Percentiles rank a stretch among this genome's conserved stretches.
Evolutionary conservation across 2,797 vertebrate species (phyloP).

Genomic region (Sus cebifrons): DNA sequence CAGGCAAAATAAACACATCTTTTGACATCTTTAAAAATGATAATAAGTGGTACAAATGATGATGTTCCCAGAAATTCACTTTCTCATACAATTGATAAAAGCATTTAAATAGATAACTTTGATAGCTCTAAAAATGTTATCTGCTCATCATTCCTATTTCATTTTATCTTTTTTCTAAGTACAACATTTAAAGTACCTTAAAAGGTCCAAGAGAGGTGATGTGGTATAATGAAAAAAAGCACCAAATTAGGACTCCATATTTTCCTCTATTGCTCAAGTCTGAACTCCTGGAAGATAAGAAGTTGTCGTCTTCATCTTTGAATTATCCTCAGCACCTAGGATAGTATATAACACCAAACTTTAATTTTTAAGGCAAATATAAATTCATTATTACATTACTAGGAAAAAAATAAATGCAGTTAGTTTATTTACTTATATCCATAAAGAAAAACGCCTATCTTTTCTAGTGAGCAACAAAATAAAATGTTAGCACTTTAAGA

Average conservation of each 20-base stretch:
- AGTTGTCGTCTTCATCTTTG: constrained; percentile 31
- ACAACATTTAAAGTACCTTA: constrained; percentile 63
- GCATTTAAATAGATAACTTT: constrained; percentile 46
- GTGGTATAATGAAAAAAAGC: constrained; percentile 5
- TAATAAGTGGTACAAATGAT: neutral
- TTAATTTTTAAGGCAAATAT: constrained; percentile 50
- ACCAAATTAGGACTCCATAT: constrained; percentile 54
- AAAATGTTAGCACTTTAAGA: neutral
- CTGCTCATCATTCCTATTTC: constrained; percentile 43
- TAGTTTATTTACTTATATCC: constrained; percentile 42
- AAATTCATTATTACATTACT: constrained; percentile 57
- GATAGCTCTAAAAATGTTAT: constrained; percentile 64
- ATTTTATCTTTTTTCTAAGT: constrained; percentile 69
- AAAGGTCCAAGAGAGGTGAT: constrained; percentile 46
- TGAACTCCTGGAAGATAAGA: constrained; percentile 29
- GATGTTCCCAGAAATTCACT: constrained; percentile 13
- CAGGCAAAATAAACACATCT: constrained; percentile 56
- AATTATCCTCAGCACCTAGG: constrained; percentile 63
- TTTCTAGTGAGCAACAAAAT: constrained; percentile 18
- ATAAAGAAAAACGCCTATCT: constrained; percentile 21
- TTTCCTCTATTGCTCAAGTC: constrained; percentile 42
- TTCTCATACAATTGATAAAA: constrained; percentile 45
- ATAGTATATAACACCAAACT: constrained; percentile 49
- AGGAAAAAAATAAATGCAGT: constrained; percentile 61
- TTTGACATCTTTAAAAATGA: constrained; percentile 68